phyloP scores from a whole-genome alignment of 2,113 vertebrate genomes.

The Caranx melampygus region DNA sequence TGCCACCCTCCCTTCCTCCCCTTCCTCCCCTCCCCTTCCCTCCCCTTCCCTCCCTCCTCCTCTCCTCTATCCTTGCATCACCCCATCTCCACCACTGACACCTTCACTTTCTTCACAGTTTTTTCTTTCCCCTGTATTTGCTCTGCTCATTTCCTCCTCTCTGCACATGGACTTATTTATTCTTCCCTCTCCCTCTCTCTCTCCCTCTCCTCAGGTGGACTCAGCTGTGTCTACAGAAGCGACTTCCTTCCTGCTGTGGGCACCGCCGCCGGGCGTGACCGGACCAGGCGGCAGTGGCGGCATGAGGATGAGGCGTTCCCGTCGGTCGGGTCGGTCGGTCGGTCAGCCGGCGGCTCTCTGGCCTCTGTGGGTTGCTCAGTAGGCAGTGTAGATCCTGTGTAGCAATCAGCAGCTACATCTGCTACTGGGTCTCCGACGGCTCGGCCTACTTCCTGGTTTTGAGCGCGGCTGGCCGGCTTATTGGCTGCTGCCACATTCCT shows the following conservation, averaged over 20 bases:
- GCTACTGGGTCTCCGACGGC: conserved; percentile 99
- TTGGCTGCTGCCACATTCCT: conserved; percentile 74
- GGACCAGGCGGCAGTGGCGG: not conserved
- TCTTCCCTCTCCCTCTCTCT: conserved; percentile 19
- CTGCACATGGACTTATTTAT: conserved; percentile 12
- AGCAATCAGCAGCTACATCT: conserved; percentile 99
- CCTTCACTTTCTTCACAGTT: not conserved
- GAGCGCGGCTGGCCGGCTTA: conserved; percentile 37
- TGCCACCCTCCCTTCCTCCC: not conserved
- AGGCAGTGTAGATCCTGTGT: conserved; percentile 99
- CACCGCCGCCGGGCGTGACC: conserved; percentile 15
- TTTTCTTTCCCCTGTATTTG: not conserved
- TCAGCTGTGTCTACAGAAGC: not conserved
- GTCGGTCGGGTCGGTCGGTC: too few species aligned
- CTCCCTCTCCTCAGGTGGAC: conserved; percentile 48
- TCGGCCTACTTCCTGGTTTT: conserved; percentile 81
- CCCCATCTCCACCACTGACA: not conserved
- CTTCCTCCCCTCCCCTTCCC: not conserved
- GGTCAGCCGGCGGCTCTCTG: conserved; percentile 9
- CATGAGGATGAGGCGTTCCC: too few species aligned
- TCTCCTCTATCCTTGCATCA: not conserved
- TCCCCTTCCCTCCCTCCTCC: not conserved
- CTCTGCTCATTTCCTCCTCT: not conserved
- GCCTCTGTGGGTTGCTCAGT: conserved; percentile 93
- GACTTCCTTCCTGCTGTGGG: not conserved